phyloP scores from a whole-genome alignment of 1,140 invertebrate genomes.

The Dendroctonus ponderosae region DNA sequence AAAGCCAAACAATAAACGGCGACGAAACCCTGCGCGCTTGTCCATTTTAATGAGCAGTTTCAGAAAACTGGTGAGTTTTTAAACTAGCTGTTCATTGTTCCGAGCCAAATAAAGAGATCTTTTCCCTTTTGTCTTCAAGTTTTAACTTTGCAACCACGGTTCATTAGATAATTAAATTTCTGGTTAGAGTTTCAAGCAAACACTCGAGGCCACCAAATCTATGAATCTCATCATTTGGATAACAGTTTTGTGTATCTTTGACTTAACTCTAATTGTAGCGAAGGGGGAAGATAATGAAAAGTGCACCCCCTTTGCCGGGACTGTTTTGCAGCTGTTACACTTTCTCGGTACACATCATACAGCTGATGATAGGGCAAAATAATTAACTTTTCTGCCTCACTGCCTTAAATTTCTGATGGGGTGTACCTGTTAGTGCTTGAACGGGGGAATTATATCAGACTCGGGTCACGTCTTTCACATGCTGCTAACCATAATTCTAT shows the following conservation, averaged over 20 bases:
- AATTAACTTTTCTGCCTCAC: slow-evolving; percentile 31
- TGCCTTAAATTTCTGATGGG: slow-evolving; percentile 14
- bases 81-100: too few relatives aligned
- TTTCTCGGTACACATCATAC: slow-evolving; percentile 26
- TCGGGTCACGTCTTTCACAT: slow-evolving; percentile 19
- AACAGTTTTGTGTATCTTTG: slow-evolving; percentile 2
- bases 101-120: too few relatives aligned
- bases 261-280: neutral
- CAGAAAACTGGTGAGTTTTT: too few relatives aligned
- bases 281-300: slow-evolving; percentile 23
- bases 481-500: neutral
- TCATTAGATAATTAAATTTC: too few relatives aligned
- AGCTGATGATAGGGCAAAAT: slow-evolving; percentile 28
- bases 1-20: neutral
- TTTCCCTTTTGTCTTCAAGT: too few relatives aligned
- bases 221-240: neutral
- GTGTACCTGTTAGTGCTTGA: slow-evolving; percentile 17
- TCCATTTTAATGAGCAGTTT: neutral
- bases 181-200: too few relatives aligned
- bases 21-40: neutral
- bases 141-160: too few relatives aligned
- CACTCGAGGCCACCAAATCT: too few relatives aligned
- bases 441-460: neutral
- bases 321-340: slow-evolving; percentile 30
- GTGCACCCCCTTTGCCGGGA: slow-evolving; percentile 9